phyloP scores from a whole-genome alignment of 2,113 vertebrate genomes.

The Lota lota region DNA sequence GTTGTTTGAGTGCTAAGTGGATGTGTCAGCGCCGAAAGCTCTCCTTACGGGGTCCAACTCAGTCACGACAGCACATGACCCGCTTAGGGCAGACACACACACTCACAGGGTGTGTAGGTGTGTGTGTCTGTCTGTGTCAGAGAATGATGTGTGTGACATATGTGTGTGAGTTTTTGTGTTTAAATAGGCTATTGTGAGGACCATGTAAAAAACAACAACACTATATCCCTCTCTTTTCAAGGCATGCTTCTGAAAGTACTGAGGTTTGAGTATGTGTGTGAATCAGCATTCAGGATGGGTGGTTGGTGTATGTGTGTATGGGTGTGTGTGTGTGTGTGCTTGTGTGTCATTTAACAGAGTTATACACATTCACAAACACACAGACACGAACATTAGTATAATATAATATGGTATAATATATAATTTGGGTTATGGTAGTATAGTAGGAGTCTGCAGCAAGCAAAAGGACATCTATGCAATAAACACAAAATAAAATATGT shows the following conservation, averaged over 20 bases:
- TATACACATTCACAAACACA: conserved; percentile 7
- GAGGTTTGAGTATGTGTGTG: conserved; percentile 22
- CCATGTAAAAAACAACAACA: too few relatives aligned
- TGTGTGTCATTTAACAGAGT: conserved; percentile 8
- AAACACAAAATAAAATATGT: conserved; percentile 34
- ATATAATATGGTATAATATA: too few relatives aligned
- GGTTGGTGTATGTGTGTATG: conserved; percentile 3
- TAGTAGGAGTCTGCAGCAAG: not conserved
- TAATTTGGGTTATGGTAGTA: not conserved
- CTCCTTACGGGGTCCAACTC: conserved; percentile 47
- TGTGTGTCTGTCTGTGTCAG: not conserved
- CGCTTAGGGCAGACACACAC: conserved; percentile 60
- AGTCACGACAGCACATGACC: conserved; percentile 62
- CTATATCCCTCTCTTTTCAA: too few relatives aligned
- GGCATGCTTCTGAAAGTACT: too few relatives aligned
- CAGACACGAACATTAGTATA: conserved; percentile 3
- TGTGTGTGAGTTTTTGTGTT: conserved; percentile 20
- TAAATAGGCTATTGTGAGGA: not conserved
- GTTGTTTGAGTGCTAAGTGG: conserved; percentile 62
- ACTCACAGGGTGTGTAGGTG: conserved; percentile 39
- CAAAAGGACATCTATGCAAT: not conserved
- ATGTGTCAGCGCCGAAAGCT: conserved; percentile 67
- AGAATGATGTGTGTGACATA: not conserved
- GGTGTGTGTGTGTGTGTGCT: conserved; percentile 18
- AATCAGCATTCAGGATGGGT: conserved; percentile 6